A percentile compares a stretch with the other conserved stretches of the same genome.
phyloP scores from a whole-genome alignment of 2,113 vertebrate species.

The Okapia johnstoni region DNA sequence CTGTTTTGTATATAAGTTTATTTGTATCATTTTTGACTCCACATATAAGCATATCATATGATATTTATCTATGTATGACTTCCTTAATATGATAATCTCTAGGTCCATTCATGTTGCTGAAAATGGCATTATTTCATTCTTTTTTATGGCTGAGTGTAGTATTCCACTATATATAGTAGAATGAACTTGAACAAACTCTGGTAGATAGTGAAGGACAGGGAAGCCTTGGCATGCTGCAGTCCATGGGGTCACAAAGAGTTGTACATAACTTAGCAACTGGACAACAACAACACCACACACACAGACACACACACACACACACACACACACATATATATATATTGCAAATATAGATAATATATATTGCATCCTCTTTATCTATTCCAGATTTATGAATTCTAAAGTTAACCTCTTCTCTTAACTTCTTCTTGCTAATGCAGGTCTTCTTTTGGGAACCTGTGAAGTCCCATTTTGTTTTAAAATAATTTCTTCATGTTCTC shows the following conservation, averaged over 20 bases:
- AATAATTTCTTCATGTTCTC: background rate
- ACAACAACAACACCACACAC: background rate
- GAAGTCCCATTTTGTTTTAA: background rate
- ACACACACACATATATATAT: background rate
- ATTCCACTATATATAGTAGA: background rate
- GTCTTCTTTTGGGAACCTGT: background rate
- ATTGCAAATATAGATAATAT: background rate
- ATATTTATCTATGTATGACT: background rate
- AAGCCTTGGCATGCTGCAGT: background rate
- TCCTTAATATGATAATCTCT: background rate
- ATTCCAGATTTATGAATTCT: background rate
- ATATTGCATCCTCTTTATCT: background rate
- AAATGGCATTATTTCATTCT: background rate
- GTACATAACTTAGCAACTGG: background rate
- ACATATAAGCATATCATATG: background rate
- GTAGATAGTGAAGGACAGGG: background rate
- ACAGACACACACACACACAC: too few relatives aligned
- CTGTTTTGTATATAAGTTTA: background rate
- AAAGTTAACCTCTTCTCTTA: background rate
- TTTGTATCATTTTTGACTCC: background rate
- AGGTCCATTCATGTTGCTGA: background rate
- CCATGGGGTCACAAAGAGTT: background rate
- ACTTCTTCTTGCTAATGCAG: background rate
- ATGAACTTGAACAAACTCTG: background rate
- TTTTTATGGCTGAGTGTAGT: background rate